A percentile compares a stretch with the other conserved stretches of the same genome.
phyloP scores from a whole-genome alignment of 2,888 invertebrate genomes.

The Sinotaia quadrata region DNA sequence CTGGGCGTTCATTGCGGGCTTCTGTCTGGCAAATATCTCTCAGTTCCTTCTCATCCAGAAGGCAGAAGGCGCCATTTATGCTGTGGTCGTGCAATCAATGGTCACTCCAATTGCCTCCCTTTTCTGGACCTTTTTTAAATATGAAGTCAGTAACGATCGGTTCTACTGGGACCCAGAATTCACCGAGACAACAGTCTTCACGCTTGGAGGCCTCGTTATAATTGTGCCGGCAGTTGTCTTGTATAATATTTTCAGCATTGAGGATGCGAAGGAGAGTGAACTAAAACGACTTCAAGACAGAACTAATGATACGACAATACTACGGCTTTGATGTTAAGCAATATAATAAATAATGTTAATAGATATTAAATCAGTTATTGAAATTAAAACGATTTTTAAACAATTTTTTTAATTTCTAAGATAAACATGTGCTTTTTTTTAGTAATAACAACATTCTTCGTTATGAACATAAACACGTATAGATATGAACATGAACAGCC shows the following conservation, averaged over 20 bases:
- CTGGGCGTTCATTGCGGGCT: conserved; percentile 44
- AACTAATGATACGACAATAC: too few relatives aligned
- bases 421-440: too few relatives aligned
- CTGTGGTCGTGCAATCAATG: conserved; percentile 51
- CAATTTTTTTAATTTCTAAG: too few relatives aligned
- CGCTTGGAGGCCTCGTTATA: conserved; percentile 45
- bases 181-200: conserved; percentile 52
- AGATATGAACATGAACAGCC: too few relatives aligned
- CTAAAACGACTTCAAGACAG: too few relatives aligned
- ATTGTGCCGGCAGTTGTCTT: conserved; percentile 53
- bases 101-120: conserved; percentile 51
- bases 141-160: conserved; percentile 36
- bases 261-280: conserved; percentile 48
- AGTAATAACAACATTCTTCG: too few relatives aligned
- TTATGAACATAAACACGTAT: too few relatives aligned
- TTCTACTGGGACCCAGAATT: conserved; percentile 52
- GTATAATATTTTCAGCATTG: conserved; percentile 53
- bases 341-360: too few relatives aligned
- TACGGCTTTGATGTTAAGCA: too few relatives aligned
- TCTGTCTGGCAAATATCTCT: conserved; percentile 47
- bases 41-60: conserved; percentile 54
- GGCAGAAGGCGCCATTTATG: conserved; percentile 59
- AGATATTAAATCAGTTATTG: too few relatives aligned
- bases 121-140: conserved; percentile 61
- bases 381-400: too few relatives aligned